Conservation (phyloP, 2,113 vertebrate species). For the Vicugna pacos region DNA sequence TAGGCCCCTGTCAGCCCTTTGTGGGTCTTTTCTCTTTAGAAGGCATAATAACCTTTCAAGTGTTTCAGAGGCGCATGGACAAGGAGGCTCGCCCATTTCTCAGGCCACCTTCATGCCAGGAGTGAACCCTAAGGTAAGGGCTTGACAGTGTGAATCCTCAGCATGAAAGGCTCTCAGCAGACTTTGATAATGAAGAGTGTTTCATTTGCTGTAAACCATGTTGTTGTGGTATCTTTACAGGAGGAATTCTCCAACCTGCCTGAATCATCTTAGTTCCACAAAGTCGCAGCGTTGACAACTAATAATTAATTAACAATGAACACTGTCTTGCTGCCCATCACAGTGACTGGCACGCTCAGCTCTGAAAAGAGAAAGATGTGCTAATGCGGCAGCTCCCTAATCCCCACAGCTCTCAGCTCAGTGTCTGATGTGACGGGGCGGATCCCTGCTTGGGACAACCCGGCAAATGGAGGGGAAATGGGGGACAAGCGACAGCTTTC, state of each 20-base stretch:
- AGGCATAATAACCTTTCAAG: constrained; percentile 82
- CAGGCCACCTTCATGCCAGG: constrained; percentile 68
- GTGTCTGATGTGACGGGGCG: constrained; percentile 82
- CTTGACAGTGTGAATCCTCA: constrained; percentile 82
- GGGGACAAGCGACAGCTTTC: constrained; percentile 58
- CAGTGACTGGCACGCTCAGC: constrained; percentile 86
- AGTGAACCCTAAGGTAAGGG: constrained; percentile 69
- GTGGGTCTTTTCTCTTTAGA: constrained; percentile 74
- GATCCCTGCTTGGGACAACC: constrained; percentile 31
- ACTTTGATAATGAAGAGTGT: constrained; percentile 85
- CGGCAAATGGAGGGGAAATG: neutral
- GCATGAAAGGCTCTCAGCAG: constrained; percentile 79
- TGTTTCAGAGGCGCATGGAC: neutral
- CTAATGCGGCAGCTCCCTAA: constrained; percentile 85
- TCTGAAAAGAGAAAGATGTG: constrained; percentile 85
- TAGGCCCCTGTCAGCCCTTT: neutral
- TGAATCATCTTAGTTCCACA: constrained; percentile 84
- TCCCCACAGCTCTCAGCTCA: constrained; percentile 84
- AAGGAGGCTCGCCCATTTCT: constrained; percentile 45
- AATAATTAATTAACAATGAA: constrained; percentile 91
- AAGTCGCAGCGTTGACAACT: constrained; percentile 85
- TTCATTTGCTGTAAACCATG: constrained; percentile 84
- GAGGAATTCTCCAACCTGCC: constrained; percentile 83
- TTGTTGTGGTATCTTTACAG: constrained; percentile 81
- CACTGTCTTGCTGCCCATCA: constrained; percentile 85